Base-by-base conservation (phyloP, 2,797 vertebrate species). In the Fringilla coelebs region DNA sequence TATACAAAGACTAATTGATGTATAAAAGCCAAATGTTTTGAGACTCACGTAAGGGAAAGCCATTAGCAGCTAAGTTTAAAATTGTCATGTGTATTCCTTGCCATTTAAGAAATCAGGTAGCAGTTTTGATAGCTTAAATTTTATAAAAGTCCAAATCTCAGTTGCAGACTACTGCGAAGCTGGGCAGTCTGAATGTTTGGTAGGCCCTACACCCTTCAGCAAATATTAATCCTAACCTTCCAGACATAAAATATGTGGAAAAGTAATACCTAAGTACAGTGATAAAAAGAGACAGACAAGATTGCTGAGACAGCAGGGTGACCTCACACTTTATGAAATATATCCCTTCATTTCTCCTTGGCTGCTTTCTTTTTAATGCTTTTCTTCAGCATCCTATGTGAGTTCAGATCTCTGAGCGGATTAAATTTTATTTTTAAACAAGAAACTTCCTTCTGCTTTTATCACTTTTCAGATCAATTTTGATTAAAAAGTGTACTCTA, bases 271-370 rank as follows among this genome's bases (percentile, higher is more conserved):
- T 76, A 88, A 77, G 45, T 80, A 94, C 62, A 60, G 62, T 89
- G 82, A 78, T 89, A 95, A 75, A 92, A 89, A 77, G 65, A 93
- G 82, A 76, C 67, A 76, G 89, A 63, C 43, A 54, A 75, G 72
- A 78, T 85, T 89, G 79, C 92, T 92, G 90, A 96, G 66, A 45
- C 79, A 95, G 85, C 76, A 91, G 40, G 25, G 65, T 95, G 89
- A 92, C 68, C 65, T 92, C 72, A 70, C 74, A 62, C 36, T 87
- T 82, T 41, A 70, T 84, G 52, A 91, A 60, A 70, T 85, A 40
- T 43, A 43, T 92, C 38, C 45, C 81, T 90, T 89, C 57, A 75
- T 93, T 90, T 87, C 34, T 77, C 29, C 54, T 65, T 87, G 2
- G 3, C 74, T 3, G 4, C 63, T 88, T 92, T 80, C 40, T 72